Evolutionary conservation across 2,888 invertebrate genomes (phyloP).

Genomic region (Andrena camellia): DNA sequence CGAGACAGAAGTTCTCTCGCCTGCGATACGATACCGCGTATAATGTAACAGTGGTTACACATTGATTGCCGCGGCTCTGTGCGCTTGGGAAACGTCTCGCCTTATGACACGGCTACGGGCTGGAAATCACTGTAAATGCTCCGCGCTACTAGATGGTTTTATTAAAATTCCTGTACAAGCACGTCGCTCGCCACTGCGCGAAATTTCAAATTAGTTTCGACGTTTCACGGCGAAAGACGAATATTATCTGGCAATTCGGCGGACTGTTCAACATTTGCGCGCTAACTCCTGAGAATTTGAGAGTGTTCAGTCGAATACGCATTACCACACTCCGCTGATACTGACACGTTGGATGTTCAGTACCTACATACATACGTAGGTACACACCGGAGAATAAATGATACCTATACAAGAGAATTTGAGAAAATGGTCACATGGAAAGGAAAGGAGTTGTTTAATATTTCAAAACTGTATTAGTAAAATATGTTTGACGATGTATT

Average conservation of each 20-base stretch:
- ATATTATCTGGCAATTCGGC: slow-evolving; percentile 28
- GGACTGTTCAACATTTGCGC: slow-evolving; percentile 21
- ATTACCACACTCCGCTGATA: slow-evolving; percentile 8
- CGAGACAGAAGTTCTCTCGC: slow-evolving; percentile 38
- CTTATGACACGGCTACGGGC: slow-evolving; percentile 15
- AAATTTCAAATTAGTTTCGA: slow-evolving; percentile 63
- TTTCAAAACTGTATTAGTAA: too few relatives aligned
- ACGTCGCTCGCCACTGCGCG: slow-evolving; percentile 12
- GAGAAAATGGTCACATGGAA: too few relatives aligned
- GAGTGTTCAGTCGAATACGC: slow-evolving; percentile 37
- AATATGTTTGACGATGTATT: too few relatives aligned
- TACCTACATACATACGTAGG: too few relatives aligned
- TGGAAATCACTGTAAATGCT: slow-evolving; percentile 45
- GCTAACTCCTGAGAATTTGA: slow-evolving; percentile 44
- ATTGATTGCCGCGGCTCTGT: slow-evolving; percentile 44
- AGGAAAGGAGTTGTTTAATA: too few relatives aligned
- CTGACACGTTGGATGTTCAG: background rate
- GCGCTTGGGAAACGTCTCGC: slow-evolving; percentile 21
- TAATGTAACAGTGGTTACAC: slow-evolving; percentile 33
- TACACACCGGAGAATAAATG: too few relatives aligned
- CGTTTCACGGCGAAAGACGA: slow-evolving; percentile 51
- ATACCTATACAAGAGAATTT: too few relatives aligned
- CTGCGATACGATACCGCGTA: slow-evolving; percentile 7
- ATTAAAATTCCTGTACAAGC: slow-evolving; percentile 56
- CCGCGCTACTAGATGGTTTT: slow-evolving; percentile 51